Conservation (phyloP, 2,888 invertebrate genomes). For the Drosophila emarginata region DNA sequence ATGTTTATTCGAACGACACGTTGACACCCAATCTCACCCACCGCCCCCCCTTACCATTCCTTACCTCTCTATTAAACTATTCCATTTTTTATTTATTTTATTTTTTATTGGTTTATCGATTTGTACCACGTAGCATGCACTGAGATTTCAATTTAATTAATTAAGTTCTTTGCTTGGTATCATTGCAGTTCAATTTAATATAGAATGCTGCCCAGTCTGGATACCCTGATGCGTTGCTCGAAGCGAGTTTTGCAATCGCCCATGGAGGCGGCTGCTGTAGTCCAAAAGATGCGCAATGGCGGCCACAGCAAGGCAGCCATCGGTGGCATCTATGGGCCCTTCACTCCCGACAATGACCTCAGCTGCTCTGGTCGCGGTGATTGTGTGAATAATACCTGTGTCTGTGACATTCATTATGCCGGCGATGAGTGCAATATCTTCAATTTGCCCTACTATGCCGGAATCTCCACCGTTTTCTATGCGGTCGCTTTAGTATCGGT, state of each 20-base stretch:
- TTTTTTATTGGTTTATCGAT: constrained; percentile 31
- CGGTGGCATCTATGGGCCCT: constrained; percentile 54
- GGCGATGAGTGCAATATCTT: constrained; percentile 92
- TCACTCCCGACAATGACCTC: constrained; percentile 71
- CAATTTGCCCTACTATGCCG: constrained; percentile 90
- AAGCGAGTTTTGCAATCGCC: constrained; percentile 79
- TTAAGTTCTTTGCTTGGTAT: background rate
- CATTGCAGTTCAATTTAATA: constrained; percentile 70
- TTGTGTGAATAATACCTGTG: constrained; percentile 94
- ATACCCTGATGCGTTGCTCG: constrained; percentile 83
- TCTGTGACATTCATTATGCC: constrained; percentile 94
- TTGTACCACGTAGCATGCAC: constrained; percentile 37
- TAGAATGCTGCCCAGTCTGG: constrained; percentile 82
- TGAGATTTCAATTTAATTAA: constrained; percentile 17
- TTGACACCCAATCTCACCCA: background rate
- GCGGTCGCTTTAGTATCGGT: constrained; percentile 92
- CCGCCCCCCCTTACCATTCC: background rate
- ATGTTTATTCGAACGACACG: constrained; percentile 67
- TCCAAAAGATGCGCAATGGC: constrained; percentile 52
- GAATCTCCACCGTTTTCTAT: constrained; percentile 90
- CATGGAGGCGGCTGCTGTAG: constrained; percentile 63
- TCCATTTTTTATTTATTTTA: constrained; percentile 18
- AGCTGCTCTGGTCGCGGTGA: constrained; percentile 94
- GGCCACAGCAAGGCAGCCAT: constrained; percentile 60
- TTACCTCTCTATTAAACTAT: background rate